Evolutionary conservation across 2,888 invertebrate genomes (phyloP).

Genomic region (Oscheius sp.): DNA sequence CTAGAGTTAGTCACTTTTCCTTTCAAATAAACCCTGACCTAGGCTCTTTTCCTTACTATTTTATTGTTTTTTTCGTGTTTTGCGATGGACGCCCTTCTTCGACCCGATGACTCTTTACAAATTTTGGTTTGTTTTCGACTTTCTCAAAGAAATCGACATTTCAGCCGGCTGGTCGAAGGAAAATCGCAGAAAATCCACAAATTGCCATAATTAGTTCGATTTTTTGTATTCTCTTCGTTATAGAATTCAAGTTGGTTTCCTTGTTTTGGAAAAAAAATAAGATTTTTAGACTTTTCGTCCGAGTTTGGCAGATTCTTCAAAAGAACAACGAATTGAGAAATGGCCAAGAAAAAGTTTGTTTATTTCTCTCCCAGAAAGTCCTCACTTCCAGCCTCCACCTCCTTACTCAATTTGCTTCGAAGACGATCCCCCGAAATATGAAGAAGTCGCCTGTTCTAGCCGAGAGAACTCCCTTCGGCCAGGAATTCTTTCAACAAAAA

Average conservation of each 20-base stretch:
- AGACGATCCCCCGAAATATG: neutral
- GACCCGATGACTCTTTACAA: conserved; percentile 3
- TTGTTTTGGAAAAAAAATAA: neutral
- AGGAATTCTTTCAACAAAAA: neutral
- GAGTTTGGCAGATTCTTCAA: conserved; percentile 10
- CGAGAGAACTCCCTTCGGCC: neutral
- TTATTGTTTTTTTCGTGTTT: conserved; percentile 16
- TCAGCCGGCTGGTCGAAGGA: neutral
- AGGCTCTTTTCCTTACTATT: conserved; percentile 10
- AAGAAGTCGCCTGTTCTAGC: neutral
- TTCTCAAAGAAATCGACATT: too few species aligned
- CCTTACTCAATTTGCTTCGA: conserved; percentile 3
- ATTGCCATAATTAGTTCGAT: neutral
- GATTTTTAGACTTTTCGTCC: conserved; percentile 9
- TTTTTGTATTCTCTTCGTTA: conserved; percentile 1
- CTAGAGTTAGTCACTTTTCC: neutral
- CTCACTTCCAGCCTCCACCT: conserved; percentile 1
- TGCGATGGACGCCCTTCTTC: neutral
- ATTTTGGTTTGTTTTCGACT: conserved; percentile 1
- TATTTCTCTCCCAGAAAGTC: neutral
- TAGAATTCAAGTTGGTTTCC: neutral
- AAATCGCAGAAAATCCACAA: conserved; percentile 1
- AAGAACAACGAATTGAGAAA: neutral
- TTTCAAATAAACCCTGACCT: neutral
- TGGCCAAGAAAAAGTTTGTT: neutral